These are phyloP conservation scores for Cataglyphis hispanica DNA, from an alignment of 1,140 invertebrate genomes.

Conservation along the genomic window DNA sequence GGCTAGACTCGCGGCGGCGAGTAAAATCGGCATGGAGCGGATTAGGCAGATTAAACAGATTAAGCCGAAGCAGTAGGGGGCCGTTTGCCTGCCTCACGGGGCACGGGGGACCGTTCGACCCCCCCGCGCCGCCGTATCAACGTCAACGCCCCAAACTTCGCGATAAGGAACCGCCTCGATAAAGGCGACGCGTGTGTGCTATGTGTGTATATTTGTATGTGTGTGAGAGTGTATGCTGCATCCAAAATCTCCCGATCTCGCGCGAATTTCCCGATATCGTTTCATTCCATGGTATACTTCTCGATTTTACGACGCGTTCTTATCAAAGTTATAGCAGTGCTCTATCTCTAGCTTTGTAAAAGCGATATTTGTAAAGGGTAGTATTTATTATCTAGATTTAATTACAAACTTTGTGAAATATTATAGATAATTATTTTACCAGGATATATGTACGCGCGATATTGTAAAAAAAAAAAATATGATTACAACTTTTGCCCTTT, in stretches of 20 bases:
- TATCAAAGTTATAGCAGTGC: background rate
- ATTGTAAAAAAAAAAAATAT: constrained; percentile 8
- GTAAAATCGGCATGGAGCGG: constrained; percentile 68
- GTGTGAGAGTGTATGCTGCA: background rate
- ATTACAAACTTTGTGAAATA: background rate
- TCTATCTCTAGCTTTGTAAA: background rate
- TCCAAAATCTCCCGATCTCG: background rate
- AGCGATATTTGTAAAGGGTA: background rate
- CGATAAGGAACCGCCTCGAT: constrained; percentile 33
- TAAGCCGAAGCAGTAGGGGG: constrained; percentile 71
- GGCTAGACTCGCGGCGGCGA: constrained; percentile 65
- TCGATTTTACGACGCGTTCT: constrained; percentile 12
- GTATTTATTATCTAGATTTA: background rate
- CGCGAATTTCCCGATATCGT: constrained; percentile 30
- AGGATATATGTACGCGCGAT: background rate
- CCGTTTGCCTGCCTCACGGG: constrained; percentile 41
- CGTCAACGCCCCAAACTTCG: constrained; percentile 63
- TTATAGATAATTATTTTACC: background rate
- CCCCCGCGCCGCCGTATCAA: constrained; percentile 66
- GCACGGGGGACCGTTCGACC: constrained; percentile 35
- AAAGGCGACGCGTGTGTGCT: constrained; percentile 36
- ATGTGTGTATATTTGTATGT: constrained; percentile 8
- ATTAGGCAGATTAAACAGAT: constrained; percentile 80
- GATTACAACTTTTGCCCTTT: constrained; percentile 13
- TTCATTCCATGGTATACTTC: background rate